A percentile compares a stretch with the other conserved stretches of the same genome.
Conservation (phyloP, 2,797 vertebrate genomes). For the Neosalanx taihuensis region DNA sequence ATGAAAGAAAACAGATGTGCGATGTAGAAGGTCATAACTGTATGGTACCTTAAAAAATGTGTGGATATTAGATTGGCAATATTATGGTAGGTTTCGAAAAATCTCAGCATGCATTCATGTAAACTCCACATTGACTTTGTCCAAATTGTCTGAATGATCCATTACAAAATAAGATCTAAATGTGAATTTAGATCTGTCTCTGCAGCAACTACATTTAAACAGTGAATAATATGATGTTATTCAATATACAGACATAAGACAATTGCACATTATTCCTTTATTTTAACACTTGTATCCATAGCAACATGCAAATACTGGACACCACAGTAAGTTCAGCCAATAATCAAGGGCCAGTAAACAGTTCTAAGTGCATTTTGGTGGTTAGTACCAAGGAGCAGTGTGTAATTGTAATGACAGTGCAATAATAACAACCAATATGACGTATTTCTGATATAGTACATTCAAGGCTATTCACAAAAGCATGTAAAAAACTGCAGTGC, state of each 20-base stretch:
- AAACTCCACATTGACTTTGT: neutral
- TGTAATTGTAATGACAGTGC: too few relatives aligned
- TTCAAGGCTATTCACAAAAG: neutral
- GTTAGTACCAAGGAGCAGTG: too few relatives aligned
- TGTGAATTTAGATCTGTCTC: neutral
- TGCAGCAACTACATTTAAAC: neutral
- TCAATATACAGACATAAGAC: too few relatives aligned
- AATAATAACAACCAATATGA: too few relatives aligned
- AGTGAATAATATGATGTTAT: too few relatives aligned
- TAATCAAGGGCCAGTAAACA: too few relatives aligned
- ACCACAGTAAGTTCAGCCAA: too few relatives aligned
- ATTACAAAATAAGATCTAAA: neutral
- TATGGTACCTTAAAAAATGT: slow-evolving; percentile 2
- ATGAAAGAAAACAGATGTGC: slow-evolving; percentile 42
- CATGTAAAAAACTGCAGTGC: neutral
- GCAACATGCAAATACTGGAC: too few relatives aligned
- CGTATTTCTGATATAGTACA: too few relatives aligned
- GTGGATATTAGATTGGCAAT: neutral
- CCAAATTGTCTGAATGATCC: neutral
- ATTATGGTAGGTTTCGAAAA: neutral
- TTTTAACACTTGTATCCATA: too few relatives aligned
- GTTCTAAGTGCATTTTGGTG: too few relatives aligned
- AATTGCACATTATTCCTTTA: too few relatives aligned
- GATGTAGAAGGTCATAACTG: slow-evolving; percentile 26
- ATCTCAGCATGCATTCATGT: neutral